Evolutionary conservation across 2,888 invertebrate genomes (phyloP).

Genomic region (Gnatocerus cornutus): DNA sequence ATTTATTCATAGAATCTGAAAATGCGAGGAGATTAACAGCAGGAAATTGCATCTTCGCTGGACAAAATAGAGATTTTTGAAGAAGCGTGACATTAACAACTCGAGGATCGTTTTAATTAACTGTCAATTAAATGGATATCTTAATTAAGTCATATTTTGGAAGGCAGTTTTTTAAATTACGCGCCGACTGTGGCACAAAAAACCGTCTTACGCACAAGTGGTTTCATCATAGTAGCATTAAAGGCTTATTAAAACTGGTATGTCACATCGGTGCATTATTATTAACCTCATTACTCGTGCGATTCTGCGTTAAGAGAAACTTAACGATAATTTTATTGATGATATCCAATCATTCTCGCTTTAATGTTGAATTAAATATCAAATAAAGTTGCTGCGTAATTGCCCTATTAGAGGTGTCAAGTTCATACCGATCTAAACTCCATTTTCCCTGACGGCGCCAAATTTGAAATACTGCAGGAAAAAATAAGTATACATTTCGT

Average conservation of each 20-base stretch:
- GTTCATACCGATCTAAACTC: too few relatives aligned
- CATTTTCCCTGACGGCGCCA: too few relatives aligned
- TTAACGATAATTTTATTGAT: background rate
- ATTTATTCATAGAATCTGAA: slow-evolving; percentile 25
- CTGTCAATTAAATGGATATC: background rate
- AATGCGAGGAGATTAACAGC: slow-evolving; percentile 23
- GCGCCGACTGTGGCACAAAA: background rate
- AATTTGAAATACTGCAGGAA: too few relatives aligned
- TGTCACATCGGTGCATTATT: slow-evolving; percentile 21
- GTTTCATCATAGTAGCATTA: slow-evolving; percentile 20
- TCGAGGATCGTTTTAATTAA: background rate
- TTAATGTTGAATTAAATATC: too few relatives aligned
- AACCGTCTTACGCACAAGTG: background rate
- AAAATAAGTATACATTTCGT: too few relatives aligned
- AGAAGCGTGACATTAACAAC: too few relatives aligned
- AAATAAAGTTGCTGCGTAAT: too few relatives aligned
- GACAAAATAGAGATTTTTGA: slow-evolving; percentile 20
- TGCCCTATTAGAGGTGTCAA: too few relatives aligned
- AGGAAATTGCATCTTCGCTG: slow-evolving; percentile 36
- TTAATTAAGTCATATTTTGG: background rate
- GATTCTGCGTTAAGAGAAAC: slow-evolving; percentile 10
- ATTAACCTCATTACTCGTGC: slow-evolving; percentile 27
- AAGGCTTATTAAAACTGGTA: slow-evolving; percentile 25
- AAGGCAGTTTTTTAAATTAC: background rate
- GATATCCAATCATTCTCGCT: too few relatives aligned